These are phyloP conservation scores for Ditula angustiorana DNA, from an alignment of 2,888 invertebrate genomes.

Conservation along the genomic window DNA sequence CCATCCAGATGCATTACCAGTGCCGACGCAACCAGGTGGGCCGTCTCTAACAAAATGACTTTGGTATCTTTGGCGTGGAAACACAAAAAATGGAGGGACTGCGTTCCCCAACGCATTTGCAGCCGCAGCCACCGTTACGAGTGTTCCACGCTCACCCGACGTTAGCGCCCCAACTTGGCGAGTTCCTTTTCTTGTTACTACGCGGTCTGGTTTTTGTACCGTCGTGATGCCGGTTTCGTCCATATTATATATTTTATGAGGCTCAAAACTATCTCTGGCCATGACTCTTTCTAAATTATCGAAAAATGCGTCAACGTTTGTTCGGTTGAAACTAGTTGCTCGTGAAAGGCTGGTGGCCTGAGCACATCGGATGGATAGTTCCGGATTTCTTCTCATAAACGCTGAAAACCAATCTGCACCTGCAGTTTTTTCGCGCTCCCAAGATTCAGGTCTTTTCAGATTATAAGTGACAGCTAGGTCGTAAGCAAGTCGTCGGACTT, in stretches of 20 bases:
- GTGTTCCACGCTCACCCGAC: not conserved
- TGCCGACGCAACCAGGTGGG: constrained; percentile 45
- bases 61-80: constrained; percentile 47
- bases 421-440: constrained; percentile 37
- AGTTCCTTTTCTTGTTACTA: constrained; percentile 52
- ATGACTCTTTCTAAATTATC: constrained; percentile 46
- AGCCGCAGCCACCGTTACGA: not conserved
- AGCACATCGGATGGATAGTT: constrained; percentile 39
- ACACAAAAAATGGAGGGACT: constrained; percentile 52
- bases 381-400: constrained; percentile 35
- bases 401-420: constrained; percentile 39
- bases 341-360: constrained; percentile 43
- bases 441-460: constrained; percentile 27
- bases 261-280: constrained; percentile 44
- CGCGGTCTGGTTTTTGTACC: constrained; percentile 53
- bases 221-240: constrained; percentile 59
- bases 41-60: constrained; percentile 48
- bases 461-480: constrained; percentile 37
- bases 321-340: constrained; percentile 49
- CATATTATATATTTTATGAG: constrained; percentile 54
- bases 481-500: constrained; percentile 35
- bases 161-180: constrained; percentile 57
- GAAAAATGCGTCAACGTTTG: constrained; percentile 48
- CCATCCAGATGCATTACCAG: constrained; percentile 44
- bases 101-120: constrained; percentile 51